A percentile compares a stretch with the other conserved stretches of the same genome.
Conservation (phyloP, 2,113 vertebrate species). For the Willisornis vidua region DNA sequence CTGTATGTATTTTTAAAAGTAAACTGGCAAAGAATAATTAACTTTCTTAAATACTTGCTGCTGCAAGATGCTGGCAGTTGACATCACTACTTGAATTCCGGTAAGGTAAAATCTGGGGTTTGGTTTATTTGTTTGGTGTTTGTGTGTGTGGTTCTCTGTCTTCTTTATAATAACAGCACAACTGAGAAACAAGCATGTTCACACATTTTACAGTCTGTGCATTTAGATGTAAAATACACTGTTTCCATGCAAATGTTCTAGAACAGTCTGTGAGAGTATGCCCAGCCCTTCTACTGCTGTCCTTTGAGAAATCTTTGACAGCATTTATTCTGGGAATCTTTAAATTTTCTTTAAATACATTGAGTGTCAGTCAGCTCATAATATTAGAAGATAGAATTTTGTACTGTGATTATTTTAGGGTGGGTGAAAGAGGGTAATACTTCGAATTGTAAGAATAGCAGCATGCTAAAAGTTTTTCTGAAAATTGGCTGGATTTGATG, state of each 20-base stretch:
- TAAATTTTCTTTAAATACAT: background rate
- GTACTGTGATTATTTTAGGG: background rate
- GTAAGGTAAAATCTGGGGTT: background rate
- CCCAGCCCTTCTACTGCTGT: background rate
- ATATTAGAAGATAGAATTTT: background rate
- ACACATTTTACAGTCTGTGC: background rate
- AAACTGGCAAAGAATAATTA: background rate
- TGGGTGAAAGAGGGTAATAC: background rate
- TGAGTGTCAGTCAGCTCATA: background rate
- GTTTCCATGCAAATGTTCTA: background rate
- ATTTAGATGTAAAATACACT: background rate
- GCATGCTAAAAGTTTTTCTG: background rate
- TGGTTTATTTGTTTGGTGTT: background rate
- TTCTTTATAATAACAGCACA: background rate
- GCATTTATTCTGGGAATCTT: background rate
- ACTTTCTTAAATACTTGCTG: constrained; percentile 27
- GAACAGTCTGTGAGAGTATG: background rate
- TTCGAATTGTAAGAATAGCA: background rate
- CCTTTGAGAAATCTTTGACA: background rate
- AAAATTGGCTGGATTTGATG: background rate
- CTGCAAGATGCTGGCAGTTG: background rate
- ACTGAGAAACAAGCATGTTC: background rate
- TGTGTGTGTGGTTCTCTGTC: background rate
- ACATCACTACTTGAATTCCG: background rate
- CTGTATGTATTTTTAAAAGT: background rate